These are phyloP conservation scores for Callyntrura sp. DNA, from an alignment of 2,888 invertebrate species.

Conservation along the genomic window DNA sequence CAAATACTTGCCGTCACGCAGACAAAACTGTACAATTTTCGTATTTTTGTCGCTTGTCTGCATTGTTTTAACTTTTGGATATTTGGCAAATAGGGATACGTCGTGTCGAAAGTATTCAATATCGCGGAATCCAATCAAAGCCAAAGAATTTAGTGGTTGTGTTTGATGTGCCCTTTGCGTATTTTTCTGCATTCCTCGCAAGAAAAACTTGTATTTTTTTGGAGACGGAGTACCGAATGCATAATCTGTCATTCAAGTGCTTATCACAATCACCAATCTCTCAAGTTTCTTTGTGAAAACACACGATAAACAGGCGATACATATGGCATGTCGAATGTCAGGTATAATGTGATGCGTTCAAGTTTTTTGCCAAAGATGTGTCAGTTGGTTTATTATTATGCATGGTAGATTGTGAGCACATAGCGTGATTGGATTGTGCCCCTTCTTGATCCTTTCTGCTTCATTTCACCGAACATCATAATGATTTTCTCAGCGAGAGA, in stretches of 20 bases:
- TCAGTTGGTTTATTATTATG: slow-evolving; percentile 22
- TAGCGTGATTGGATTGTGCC: slow-evolving; percentile 40
- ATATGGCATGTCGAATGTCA: not conserved
- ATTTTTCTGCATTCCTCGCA: not conserved
- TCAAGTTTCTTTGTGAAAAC: slow-evolving; percentile 9
- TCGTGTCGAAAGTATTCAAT: slow-evolving; percentile 47
- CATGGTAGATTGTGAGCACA: slow-evolving; percentile 22
- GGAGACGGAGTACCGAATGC: slow-evolving; percentile 17
- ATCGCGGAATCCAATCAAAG: slow-evolving; percentile 7
- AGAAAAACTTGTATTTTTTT: slow-evolving; percentile 48
- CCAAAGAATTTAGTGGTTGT: slow-evolving; percentile 2
- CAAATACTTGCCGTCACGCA: slow-evolving; percentile 54
- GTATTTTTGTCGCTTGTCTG: not conserved
- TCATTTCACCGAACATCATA: not conserved
- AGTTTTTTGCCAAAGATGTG: slow-evolving; percentile 60
- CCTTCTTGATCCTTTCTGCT: slow-evolving; percentile 9
- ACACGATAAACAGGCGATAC: slow-evolving; percentile 5
- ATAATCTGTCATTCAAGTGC: slow-evolving; percentile 60
- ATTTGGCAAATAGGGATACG: not conserved
- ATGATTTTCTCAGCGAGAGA: not conserved
- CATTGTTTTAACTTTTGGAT: not conserved
- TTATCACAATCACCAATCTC: slow-evolving; percentile 49
- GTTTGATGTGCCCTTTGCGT: slow-evolving; percentile 31
- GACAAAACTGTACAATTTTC: not conserved
- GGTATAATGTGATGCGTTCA: slow-evolving; percentile 10